These are phyloP conservation scores for Centropus unirufus DNA, from an alignment of 2,113 vertebrate genomes.

Conservation along the genomic window DNA sequence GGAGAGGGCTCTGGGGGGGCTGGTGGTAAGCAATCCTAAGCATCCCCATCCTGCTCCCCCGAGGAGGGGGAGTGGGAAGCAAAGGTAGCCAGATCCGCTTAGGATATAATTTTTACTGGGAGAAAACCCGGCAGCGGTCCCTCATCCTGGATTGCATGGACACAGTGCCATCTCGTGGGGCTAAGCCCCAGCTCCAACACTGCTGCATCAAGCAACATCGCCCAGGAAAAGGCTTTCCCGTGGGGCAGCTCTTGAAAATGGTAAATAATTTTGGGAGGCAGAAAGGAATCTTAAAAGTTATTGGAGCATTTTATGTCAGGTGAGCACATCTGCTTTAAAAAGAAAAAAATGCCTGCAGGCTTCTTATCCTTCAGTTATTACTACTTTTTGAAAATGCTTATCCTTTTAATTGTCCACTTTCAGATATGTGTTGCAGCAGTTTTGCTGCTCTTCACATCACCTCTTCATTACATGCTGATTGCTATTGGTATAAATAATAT, in stretches of 20 bases:
- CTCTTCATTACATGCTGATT: background rate
- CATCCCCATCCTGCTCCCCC: background rate
- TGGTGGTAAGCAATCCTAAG: too few species aligned
- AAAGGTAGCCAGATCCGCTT: background rate
- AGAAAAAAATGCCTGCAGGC: background rate
- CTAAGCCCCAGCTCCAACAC: background rate
- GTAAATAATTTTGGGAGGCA: background rate
- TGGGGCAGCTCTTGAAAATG: background rate
- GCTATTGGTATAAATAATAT: constrained; percentile 57
- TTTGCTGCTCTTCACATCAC: background rate
- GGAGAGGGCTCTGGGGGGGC: background rate
- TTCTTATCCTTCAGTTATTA: background rate
- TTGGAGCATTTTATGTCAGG: background rate
- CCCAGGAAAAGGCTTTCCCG: accelerated
- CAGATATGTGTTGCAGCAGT: background rate
- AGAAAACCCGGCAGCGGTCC: background rate
- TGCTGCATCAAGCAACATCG: accelerated
- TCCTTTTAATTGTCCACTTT: background rate
- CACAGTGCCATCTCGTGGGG: constrained; percentile 75
- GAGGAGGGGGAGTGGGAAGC: background rate
- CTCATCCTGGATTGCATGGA: background rate
- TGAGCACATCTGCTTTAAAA: background rate
- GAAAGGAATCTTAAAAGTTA: background rate
- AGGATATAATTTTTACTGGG: background rate
- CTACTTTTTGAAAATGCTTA: background rate